These are phyloP conservation scores for Erynnis tages DNA, from an alignment of 2,888 invertebrate genomes.

Conservation along the genomic window DNA sequence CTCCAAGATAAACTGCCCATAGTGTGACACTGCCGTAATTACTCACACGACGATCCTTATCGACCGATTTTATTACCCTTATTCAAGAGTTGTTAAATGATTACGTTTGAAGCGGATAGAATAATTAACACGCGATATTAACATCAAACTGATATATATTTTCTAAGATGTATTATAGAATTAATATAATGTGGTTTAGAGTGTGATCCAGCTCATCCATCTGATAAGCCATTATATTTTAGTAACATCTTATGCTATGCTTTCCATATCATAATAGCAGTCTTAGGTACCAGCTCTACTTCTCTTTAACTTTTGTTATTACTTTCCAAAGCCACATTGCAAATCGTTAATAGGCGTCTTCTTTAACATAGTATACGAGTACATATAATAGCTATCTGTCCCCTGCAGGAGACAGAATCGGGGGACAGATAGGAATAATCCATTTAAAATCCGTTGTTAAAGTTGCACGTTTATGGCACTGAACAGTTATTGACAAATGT, in stretches of 20 bases:
- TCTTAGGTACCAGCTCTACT: background rate
- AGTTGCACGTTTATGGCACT: too few relatives aligned
- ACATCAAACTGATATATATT: constrained; percentile 4
- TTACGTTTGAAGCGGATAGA: constrained; percentile 19
- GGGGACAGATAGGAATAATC: too few relatives aligned
- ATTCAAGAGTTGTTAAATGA: constrained; percentile 36
- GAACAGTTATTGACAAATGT: background rate
- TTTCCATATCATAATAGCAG: background rate
- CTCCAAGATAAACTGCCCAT: constrained; percentile 69
- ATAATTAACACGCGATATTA: constrained; percentile 27
- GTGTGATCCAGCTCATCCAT: too few relatives aligned
- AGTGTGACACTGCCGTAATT: constrained; percentile 72
- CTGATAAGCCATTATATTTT: too few relatives aligned
- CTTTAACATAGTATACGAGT: too few relatives aligned
- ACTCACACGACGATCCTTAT: constrained; percentile 66
- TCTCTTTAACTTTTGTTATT: too few relatives aligned
- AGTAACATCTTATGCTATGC: background rate
- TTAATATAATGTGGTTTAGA: background rate
- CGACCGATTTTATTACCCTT: constrained; percentile 54
- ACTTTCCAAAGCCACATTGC: too few relatives aligned
- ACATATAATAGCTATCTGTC: too few relatives aligned
- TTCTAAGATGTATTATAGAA: background rate
- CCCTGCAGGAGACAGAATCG: too few relatives aligned
- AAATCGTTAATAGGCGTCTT: too few relatives aligned
- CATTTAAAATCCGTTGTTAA: too few relatives aligned